Evolutionary conservation across 2,888 invertebrate genomes (phyloP), one percentile per base, ranked within the genome.

Genomic region (Lamproptera curius): DNA sequence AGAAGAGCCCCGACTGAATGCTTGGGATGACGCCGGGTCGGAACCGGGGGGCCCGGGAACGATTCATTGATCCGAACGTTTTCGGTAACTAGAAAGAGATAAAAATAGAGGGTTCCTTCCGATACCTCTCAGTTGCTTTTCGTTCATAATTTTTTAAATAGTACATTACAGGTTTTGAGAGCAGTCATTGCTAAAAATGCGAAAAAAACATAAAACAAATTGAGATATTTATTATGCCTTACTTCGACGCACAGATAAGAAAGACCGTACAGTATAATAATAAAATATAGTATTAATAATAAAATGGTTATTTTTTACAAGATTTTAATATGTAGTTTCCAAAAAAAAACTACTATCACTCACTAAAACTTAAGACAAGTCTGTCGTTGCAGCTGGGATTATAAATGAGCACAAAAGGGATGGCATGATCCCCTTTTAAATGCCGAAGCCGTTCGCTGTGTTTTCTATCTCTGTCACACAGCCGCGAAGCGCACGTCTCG

Each of bases 1-100:
- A 43, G 34, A 23, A 62, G 70, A 67, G 66, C 64, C 62, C 52
- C 39, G 42, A 42, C 47, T 42, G 9, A 31, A 31, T 31, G 54
- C 46, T 53, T 67, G 70, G 68, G 73, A 72, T 73, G 74, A 76
- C 68, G 74, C 73, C 63, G 75, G 65, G 66, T 38, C 36, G 38
- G 42, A 33, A 63, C 62, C 62, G 63, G 66, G 67, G 76, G 75
- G 74, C 67, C 73, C 70, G 79, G 81, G 80, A 78, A 76, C 78
- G 78, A 78, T 85, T 86, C 86, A 87, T 87, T 87, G 86, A 87
- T 87, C 82, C 85, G 85, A 84, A 84, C 70, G 60, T 65, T 69
- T 73, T 87, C 86, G 86, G 82, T 65, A 61, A 55, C 58, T 50
- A 64, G 84, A 86, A 63, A 75, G 76, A 71, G 83, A 85, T 65